Base-by-base conservation (phyloP, 2,113 vertebrate genomes). In the Gadus chalcogrammus region DNA sequence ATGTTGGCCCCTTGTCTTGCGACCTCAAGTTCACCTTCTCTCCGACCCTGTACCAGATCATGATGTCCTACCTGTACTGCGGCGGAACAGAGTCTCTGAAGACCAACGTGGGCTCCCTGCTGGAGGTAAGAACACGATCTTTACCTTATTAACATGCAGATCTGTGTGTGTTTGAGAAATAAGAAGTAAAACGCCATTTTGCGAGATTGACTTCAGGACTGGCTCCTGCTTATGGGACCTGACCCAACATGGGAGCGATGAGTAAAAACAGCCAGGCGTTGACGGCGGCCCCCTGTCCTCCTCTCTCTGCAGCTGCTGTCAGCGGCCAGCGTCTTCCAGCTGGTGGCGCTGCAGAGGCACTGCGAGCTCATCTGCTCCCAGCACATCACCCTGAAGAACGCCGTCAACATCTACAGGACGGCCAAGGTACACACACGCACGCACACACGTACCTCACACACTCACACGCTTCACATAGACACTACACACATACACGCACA, bases 1-100 rank as follows among this genome's bases (percentile, higher is more conserved):
- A 9, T 48, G 42, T 48, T 42, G 9, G 9, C 38, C 38, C 22
- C 22, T 24, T 24, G 22, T 24, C 22, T 24, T 24, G 22, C 22
- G 31, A 31, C 31, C 31, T 31, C 31, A 31, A 4, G 31, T 31
- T 31, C 31, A 4, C 31, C 31, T 31, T 31, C 31, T 31, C 1
- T 76, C 64, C 78, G 53, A 58, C 74, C 24, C 13, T 73, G 77
- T 82, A 2, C 1, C 89, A 99, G 97, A 93, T 97, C 92, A 93
- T 99, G 93, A 99, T 99, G 96, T 95, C 95, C 78, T 99, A 98
- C 72, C 91, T 99, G 63, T 99, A 99, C 86, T 96, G 96, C 0
- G 97, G 97, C 71, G 95, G 95, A 42, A 93, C 93, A 0, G 95
- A 98, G 74, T 91, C 95, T 6, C 91, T 99, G 87, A 92, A 93